phyloP scores from a whole-genome alignment of 2,888 invertebrate species.

The Phrixothrix hirtus region DNA sequence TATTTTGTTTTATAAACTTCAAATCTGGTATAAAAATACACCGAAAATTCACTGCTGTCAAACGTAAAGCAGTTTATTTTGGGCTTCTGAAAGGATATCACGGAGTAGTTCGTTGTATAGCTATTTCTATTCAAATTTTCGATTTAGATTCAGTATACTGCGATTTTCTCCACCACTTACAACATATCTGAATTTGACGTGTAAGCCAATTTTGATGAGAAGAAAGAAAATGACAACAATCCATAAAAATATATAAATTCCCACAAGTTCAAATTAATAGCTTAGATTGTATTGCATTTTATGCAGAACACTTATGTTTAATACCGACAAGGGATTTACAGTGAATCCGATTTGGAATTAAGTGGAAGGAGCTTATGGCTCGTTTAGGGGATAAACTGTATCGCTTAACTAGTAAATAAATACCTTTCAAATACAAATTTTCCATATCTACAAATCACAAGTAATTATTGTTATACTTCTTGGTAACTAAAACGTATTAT shows the following conservation, averaged over 20 bases:
- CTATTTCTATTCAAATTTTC: conserved; percentile 46
- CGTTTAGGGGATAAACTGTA: too few species aligned
- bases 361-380: too few species aligned
- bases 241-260: conserved; percentile 16
- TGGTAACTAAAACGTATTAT: too few species aligned
- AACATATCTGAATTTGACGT: conserved; percentile 34
- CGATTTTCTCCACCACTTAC: conserved; percentile 43
- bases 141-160: conserved; percentile 45
- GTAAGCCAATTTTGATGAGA: conserved; percentile 30
- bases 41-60: conserved; percentile 16
- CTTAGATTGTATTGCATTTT: conserved; percentile 1
- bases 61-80: conserved; percentile 18
- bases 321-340: too few species aligned
- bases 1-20: too few species aligned
- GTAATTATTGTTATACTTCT: too few species aligned
- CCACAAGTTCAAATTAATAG: conserved; percentile 25
- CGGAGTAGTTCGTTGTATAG: conserved; percentile 29
- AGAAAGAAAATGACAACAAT: conserved; percentile 22
- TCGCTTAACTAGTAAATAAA: too few species aligned
- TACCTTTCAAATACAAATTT: too few species aligned
- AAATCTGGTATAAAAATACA: too few species aligned
- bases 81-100: conserved; percentile 16
- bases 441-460: too few species aligned
- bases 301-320: too few species aligned
- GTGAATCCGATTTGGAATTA: too few species aligned